Conservation (phyloP, 2,113 vertebrate genomes). For the Scolopax mira region DNA sequence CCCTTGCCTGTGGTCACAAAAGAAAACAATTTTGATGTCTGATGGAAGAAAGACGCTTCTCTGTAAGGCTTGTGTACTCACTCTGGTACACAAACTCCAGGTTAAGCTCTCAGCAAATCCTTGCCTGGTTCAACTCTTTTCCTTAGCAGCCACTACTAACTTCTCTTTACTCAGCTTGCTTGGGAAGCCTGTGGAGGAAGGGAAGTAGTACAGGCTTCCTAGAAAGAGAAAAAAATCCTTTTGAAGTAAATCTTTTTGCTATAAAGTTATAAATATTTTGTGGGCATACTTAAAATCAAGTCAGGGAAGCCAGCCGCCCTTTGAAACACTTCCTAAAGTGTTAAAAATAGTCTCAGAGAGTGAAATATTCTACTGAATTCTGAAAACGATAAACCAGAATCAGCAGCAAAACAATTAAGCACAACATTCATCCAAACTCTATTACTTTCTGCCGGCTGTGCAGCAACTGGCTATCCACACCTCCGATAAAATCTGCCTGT, state of each 20-base stretch:
- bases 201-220: background rate
- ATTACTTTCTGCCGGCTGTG: background rate
- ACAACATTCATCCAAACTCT: background rate
- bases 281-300: background rate
- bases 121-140: background rate
- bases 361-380: conserved; percentile 2
- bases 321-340: background rate
- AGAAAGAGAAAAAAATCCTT: background rate
- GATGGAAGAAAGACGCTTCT: background rate
- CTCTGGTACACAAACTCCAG: background rate
- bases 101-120: background rate
- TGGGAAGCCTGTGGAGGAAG: background rate
- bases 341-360: conserved; percentile 15
- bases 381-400: conserved; percentile 18
- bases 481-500: background rate
- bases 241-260: background rate
- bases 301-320: background rate
- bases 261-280: background rate
- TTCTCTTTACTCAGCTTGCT: background rate
- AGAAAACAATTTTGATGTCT: background rate
- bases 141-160: background rate
- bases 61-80: background rate
- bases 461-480: background rate
- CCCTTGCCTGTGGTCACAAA: background rate
- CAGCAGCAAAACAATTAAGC: conserved; percentile 4